Evolutionary conservation across 2,113 vertebrate genomes (phyloP), one percentile per base, ranked within the genome.

Genomic region (Tetraodon nigroviridis): DNA sequence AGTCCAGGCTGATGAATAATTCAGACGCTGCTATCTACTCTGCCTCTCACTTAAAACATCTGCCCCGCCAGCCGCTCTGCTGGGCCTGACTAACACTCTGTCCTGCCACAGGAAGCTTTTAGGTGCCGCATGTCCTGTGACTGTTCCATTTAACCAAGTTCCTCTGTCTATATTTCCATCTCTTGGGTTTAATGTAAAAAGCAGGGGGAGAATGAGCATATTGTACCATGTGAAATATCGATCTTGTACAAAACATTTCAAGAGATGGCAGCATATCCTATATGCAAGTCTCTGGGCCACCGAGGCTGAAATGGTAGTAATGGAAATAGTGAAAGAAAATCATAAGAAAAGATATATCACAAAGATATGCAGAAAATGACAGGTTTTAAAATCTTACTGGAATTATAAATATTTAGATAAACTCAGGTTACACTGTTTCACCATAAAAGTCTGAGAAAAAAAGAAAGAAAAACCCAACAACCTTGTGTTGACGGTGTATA

Each of bases 1-100:
- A 81, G 69, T 86, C 72, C 75, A 52, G 64, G 69, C 70, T 75
- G 73, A 83, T 88, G 79, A 87, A 90, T 89, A 83, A 88, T 88
- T 88, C 83, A 88, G 21, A 58, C 24, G 5, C 18, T 50, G 83
- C 73, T 82, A 85, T 80, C 83, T 70, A 70, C 77, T 79, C 73
- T 75, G 67, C 73, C 75, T 83, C 74, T 78, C 78, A 83, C 76
- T 76, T 75, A 82, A 83, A 85, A 80, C 82, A 85, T 77, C 81
- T 83, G 86, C 69, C 67, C 74, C 83, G 78, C 76, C 69, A 78
- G 73, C 60, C 65, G 67, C 67, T 73, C 83, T 82, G 75, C 73
- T 58, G 71, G 72, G 24, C 50, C 71, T 24, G 54, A 49, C 65
- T 68, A 51, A 67, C 64, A 64, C 65, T 55, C 61, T 49, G 71